phyloP scores from a whole-genome alignment of 2,797 vertebrate species.

The Malacoctenus gilli region DNA sequence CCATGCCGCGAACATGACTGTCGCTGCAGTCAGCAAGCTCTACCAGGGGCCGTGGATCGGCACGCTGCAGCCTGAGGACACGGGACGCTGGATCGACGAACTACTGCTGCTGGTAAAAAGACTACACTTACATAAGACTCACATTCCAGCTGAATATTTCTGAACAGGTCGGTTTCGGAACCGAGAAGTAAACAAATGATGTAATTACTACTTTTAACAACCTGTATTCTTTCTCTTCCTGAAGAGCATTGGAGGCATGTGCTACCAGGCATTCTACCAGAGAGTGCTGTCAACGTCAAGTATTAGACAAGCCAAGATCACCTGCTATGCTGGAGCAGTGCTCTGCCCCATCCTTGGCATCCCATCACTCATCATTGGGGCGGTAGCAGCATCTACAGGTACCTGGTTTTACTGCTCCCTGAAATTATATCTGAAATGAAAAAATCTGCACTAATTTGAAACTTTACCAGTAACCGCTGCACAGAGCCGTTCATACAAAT shows the following conservation, averaged over 20 bases:
- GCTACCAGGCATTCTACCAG: conserved; percentile 64
- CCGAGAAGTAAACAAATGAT: too few relatives aligned
- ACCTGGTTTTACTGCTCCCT: not conserved
- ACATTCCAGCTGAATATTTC: too few relatives aligned
- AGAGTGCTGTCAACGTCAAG: conserved; percentile 50
- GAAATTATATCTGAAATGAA: not conserved
- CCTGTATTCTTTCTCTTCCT: not conserved
- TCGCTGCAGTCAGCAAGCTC: conserved; percentile 64
- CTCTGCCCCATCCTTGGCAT: conserved; percentile 49
- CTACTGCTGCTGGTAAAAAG: conserved; percentile 50
- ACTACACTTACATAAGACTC: too few relatives aligned
- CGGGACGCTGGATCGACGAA: conserved; percentile 77
- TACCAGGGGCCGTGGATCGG: conserved; percentile 80
- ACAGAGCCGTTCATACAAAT: too few relatives aligned
- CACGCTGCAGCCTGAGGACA: conserved; percentile 63
- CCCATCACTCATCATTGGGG: conserved; percentile 57
- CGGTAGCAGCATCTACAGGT: conserved; percentile 54
- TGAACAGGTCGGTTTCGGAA: too few relatives aligned
- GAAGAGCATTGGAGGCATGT: conserved; percentile 52
- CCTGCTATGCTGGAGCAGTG: conserved; percentile 43
- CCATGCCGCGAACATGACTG: conserved; percentile 65
- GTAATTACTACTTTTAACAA: not conserved
- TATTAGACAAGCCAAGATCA: conserved; percentile 52
- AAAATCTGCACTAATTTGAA: too few relatives aligned
- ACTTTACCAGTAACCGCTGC: too few relatives aligned